phyloP scores from a whole-genome alignment of 2,113 vertebrate species.

The Galemys pyrenaicus region DNA sequence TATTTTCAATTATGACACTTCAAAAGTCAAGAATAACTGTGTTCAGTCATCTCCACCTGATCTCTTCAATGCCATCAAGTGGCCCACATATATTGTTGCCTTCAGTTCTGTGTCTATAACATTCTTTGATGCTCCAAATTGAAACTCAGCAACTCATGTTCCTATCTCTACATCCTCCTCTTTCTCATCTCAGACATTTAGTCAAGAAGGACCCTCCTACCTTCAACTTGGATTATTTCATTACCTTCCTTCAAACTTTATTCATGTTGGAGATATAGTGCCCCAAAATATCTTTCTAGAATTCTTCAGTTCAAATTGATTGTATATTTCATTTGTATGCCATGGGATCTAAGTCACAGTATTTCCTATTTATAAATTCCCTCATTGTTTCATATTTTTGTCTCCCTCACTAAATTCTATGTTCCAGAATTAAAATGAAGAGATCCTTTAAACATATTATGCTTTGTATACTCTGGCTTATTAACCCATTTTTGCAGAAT shows the following conservation, averaged over 20 bases:
- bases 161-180: neutral
- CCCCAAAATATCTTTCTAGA: neutral
- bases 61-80: neutral
- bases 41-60: neutral
- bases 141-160: neutral
- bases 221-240: neutral
- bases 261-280: neutral
- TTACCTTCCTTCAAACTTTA: neutral
- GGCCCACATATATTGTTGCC: too few relatives aligned
- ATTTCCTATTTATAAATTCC: neutral
- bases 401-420: neutral
- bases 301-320: neutral
- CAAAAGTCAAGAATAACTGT: neutral
- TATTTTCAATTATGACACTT: neutral
- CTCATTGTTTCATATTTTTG: neutral
- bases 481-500: neutral
- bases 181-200: neutral
- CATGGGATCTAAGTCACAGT: neutral
- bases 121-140: neutral
- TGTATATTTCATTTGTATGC: neutral
- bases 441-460: neutral
- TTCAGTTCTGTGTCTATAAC: neutral
- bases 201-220: neutral
- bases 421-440: neutral
- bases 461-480: neutral